A percentile compares a stretch with the other conserved stretches of the same genome.
These are phyloP conservation scores for Nansenia antarctica DNA, from an alignment of 2,113 vertebrate genomes.

Conservation along the genomic window DNA sequence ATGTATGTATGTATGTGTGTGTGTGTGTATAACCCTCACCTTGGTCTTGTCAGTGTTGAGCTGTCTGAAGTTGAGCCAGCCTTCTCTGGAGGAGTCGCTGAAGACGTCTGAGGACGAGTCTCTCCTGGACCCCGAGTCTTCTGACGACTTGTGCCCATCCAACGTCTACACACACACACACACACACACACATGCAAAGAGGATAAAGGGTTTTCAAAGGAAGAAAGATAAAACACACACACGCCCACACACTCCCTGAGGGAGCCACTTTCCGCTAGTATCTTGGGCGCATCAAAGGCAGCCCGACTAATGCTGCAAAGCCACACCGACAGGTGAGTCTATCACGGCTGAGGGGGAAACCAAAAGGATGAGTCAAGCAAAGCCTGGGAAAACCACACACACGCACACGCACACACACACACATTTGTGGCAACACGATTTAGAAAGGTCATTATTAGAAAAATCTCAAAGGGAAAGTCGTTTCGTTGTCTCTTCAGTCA, in stretches of 20 bases:
- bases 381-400: background rate
- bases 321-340: background rate
- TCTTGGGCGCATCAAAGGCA: background rate
- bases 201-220: background rate
- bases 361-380: background rate
- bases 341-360: background rate
- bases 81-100: conserved; percentile 89
- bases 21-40: conserved; percentile 80
- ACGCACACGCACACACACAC: too few species aligned
- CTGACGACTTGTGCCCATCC: conserved; percentile 85
- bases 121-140: conserved; percentile 88
- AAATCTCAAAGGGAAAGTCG: background rate
- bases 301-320: background rate
- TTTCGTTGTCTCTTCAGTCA: too few species aligned
- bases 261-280: background rate
- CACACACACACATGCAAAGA: background rate
- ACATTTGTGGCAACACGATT: background rate
- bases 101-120: conserved; percentile 91
- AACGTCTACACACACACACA: conserved; percentile 68
- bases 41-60: conserved; percentile 91
- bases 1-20: background rate
- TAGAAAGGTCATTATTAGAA: background rate
- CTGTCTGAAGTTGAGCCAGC: conserved; percentile 90
- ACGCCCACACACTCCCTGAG: background rate
- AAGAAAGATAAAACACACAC: background rate